Evolutionary conservation across 2,113 vertebrate genomes (phyloP).

Genomic region (Furnarius figulus): DNA sequence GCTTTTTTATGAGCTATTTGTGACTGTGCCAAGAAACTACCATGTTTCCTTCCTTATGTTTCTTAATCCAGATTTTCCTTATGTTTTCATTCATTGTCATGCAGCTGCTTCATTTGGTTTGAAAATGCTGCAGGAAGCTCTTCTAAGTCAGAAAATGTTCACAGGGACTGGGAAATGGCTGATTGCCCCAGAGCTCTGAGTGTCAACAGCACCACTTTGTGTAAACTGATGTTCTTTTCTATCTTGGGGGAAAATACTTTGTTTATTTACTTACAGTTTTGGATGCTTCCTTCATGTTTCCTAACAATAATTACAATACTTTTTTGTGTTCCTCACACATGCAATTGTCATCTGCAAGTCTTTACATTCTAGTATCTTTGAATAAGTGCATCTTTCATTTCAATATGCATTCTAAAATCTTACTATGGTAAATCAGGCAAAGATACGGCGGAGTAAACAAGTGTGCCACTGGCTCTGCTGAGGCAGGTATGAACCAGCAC

Average conservation of each 20-base stretch:
- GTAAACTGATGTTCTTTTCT: background rate
- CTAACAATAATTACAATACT: background rate
- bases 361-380: background rate
- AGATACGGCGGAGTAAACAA: background rate
- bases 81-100: background rate
- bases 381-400: slow-evolving; percentile 23
- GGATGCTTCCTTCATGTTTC: background rate
- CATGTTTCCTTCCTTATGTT: background rate
- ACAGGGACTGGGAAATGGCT: background rate
- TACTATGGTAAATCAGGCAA: background rate
- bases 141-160: background rate
- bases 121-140: background rate
- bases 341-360: background rate
- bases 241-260: background rate
- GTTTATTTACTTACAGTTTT: background rate
- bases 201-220: background rate
- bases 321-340: background rate
- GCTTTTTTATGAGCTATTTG: background rate
- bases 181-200: background rate
- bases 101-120: rapidly evolving
- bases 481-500: slow-evolving; percentile 69
- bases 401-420: slow-evolving; percentile 31
- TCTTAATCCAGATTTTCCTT: background rate
- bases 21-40: background rate
- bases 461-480: background rate